Evolutionary conservation across 2,797 vertebrate species (phyloP).

Genomic region (Ctenochaetus hawaiiensis): DNA sequence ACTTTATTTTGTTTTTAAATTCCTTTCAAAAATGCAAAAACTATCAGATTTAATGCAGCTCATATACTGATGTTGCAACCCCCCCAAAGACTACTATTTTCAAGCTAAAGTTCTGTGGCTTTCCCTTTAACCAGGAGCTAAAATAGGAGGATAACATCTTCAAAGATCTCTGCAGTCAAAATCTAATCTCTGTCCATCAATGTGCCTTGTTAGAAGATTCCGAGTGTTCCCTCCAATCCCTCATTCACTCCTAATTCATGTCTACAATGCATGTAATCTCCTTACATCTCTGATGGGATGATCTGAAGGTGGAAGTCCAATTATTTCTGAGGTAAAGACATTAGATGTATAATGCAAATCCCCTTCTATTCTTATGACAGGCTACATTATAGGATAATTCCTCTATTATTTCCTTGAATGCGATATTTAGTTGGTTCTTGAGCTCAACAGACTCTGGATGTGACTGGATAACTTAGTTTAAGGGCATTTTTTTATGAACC

Average conservation of each 20-base stretch:
- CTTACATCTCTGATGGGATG: conserved; percentile 59
- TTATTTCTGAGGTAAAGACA: conserved; percentile 68
- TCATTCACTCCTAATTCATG: conserved; percentile 40
- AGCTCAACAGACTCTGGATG: conserved; percentile 3
- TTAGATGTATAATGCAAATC: conserved; percentile 68
- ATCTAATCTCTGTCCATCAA: conserved; percentile 40
- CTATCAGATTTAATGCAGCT: background rate
- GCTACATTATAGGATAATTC: conserved; percentile 60
- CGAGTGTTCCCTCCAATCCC: conserved; percentile 29
- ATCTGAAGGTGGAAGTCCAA: conserved; percentile 66
- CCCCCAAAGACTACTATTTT: background rate
- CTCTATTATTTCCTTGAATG: conserved; percentile 47
- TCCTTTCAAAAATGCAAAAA: background rate
- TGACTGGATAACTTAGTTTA: conserved; percentile 19
- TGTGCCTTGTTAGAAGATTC: conserved; percentile 28
- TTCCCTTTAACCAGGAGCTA: background rate
- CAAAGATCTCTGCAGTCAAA: conserved; percentile 5
- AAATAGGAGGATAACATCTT: conserved; percentile 4
- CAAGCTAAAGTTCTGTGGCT: background rate
- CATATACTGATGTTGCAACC: background rate
- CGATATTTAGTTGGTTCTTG: conserved; percentile 46
- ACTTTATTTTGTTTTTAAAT: background rate
- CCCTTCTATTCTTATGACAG: conserved; percentile 52
- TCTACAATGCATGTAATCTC: conserved; percentile 58
- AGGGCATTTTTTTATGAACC: conserved; percentile 7